These are phyloP conservation scores for Drosophila diplacantha DNA, from an alignment of 2,888 invertebrate genomes.

Conservation along the genomic window DNA sequence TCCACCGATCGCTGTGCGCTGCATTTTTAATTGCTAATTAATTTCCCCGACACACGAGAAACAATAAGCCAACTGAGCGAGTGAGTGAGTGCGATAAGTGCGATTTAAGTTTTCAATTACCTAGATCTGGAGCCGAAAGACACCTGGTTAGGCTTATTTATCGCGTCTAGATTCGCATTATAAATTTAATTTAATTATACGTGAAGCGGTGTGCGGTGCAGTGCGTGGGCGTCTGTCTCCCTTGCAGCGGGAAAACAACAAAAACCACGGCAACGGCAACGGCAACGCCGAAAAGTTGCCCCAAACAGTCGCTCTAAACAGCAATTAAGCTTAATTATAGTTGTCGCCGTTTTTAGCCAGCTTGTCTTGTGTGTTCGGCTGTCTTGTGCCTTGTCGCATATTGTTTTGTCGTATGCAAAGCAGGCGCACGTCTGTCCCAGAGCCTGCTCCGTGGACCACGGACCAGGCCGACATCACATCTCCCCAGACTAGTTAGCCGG, in stretches of 20 bases:
- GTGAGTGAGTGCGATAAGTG: slow-evolving; percentile 35
- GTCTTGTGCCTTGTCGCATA: slow-evolving; percentile 40
- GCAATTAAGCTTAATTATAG: slow-evolving; percentile 73
- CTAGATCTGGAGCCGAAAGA: slow-evolving; percentile 20
- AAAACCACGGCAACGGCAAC: slow-evolving; percentile 16
- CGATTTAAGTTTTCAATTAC: slow-evolving; percentile 36
- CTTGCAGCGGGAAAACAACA: slow-evolving; percentile 5
- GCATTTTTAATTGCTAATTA: slow-evolving; percentile 73
- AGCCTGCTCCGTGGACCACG: slow-evolving; percentile 32
- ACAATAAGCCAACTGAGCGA: slow-evolving; percentile 34
- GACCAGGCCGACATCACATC: slow-evolving; percentile 16
- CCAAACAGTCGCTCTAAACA: slow-evolving; percentile 61
- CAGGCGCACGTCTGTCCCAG: slow-evolving; percentile 43
- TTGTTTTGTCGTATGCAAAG: slow-evolving; percentile 65
- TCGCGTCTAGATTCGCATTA: slow-evolving; percentile 45
- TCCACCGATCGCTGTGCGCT: slow-evolving; percentile 35
- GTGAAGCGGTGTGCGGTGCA: slow-evolving; percentile 15
- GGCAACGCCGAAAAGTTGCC: slow-evolving; percentile 30
- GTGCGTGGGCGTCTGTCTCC: slow-evolving; percentile 37
- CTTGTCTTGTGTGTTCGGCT: slow-evolving; percentile 60
- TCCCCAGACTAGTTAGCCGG: slow-evolving; percentile 51
- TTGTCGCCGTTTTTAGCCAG: slow-evolving; percentile 70
- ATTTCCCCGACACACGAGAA: slow-evolving; percentile 59
- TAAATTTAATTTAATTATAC: slow-evolving; percentile 49
- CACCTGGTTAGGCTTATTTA: slow-evolving; percentile 49